A percentile compares a stretch with the other conserved stretches of the same genome.
Evolutionary conservation across 23 tunicate genomes (phyloP).

Genomic region (Aplidium turbinatum): DNA sequence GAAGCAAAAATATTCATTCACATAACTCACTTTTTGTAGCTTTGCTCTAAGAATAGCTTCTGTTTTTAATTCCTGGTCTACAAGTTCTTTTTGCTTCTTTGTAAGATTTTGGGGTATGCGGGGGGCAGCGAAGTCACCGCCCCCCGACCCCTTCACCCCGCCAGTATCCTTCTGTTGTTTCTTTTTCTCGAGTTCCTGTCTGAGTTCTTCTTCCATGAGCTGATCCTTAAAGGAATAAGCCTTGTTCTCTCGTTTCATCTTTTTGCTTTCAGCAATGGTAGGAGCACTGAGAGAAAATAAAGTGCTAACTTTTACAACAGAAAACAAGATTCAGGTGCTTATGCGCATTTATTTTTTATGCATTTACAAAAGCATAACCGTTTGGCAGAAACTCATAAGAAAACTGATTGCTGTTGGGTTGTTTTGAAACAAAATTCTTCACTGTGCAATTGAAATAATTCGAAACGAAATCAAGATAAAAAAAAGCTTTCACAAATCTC

Average conservation of each 20-base stretch:
- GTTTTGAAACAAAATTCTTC: no score
- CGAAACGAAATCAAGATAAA: no score
- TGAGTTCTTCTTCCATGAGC: conserved; percentile 51
- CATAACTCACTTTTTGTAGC: conserved; percentile 41
- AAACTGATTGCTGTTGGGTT: no score
- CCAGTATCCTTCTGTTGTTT: conserved; percentile 44
- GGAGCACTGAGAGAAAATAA: conserved; percentile 46
- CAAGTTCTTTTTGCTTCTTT: conserved; percentile 79
- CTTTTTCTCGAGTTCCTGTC: conserved; percentile 67
- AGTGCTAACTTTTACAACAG: background rate
- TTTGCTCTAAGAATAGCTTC: conserved; percentile 55
- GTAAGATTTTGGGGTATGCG: conserved; percentile 56
- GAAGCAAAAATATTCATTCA: no score
- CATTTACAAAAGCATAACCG: no score
- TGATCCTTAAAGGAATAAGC: conserved; percentile 87
- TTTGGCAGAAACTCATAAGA: no score
- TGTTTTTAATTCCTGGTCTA: conserved; percentile 70
- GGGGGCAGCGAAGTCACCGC: conserved; percentile 20
- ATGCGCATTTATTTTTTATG: no score
- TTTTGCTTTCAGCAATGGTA: conserved; percentile 72
- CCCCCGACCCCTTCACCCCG: conserved; percentile 69
- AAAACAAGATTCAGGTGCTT: no score
- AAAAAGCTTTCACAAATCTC: no score
- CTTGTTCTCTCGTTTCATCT: conserved; percentile 81
- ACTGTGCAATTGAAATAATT: no score